Percentiles rank a stretch among this genome's conserved stretches.
These are phyloP conservation scores for Silurus aristotelis DNA, from an alignment of 2,797 vertebrate genomes.

Conservation along the genomic window DNA sequence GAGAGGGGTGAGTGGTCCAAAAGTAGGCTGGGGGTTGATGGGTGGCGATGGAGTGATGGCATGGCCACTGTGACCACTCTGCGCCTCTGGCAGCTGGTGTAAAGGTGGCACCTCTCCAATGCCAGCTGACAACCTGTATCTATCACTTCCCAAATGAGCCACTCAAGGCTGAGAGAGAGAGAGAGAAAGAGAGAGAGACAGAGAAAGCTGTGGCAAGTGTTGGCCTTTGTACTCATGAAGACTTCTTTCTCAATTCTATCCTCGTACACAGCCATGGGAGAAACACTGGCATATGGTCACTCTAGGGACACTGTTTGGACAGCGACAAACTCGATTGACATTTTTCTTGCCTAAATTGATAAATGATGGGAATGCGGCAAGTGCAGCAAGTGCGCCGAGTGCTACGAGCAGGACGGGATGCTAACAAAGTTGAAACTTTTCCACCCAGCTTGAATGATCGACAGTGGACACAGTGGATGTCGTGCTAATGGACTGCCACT, in stretches of 20 bases:
- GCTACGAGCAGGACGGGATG: constrained; percentile 20
- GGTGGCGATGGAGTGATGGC: constrained; percentile 54
- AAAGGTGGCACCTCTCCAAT: constrained; percentile 79
- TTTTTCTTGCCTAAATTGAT: constrained; percentile 44
- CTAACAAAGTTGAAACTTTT: constrained; percentile 48
- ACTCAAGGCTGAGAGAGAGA: constrained; percentile 61
- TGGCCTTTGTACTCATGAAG: background rate
- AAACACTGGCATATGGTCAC: constrained; percentile 22
- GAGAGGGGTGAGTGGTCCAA: background rate
- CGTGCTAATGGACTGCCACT: constrained; percentile 55
- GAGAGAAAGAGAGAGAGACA: constrained; percentile 34
- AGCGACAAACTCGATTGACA: constrained; percentile 39
- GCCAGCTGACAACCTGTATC: constrained; percentile 82
- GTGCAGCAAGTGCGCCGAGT: constrained; percentile 9
- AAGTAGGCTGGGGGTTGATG: constrained; percentile 48
- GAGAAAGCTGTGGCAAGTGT: constrained; percentile 9
- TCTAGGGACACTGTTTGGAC: constrained; percentile 36
- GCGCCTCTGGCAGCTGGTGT: constrained; percentile 78
- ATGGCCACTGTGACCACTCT: constrained; percentile 64
- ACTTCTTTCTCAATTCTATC: background rate
- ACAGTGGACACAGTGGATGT: constrained; percentile 54
- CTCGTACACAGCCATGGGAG: background rate
- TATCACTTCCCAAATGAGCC: constrained; percentile 86
- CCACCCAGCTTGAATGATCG: constrained; percentile 47
- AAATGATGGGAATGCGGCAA: constrained; percentile 46